Evolutionary conservation across 2,113 vertebrate species (phyloP), one percentile per base, ranked within the genome.

Genomic region (Blennius ocellaris): DNA sequence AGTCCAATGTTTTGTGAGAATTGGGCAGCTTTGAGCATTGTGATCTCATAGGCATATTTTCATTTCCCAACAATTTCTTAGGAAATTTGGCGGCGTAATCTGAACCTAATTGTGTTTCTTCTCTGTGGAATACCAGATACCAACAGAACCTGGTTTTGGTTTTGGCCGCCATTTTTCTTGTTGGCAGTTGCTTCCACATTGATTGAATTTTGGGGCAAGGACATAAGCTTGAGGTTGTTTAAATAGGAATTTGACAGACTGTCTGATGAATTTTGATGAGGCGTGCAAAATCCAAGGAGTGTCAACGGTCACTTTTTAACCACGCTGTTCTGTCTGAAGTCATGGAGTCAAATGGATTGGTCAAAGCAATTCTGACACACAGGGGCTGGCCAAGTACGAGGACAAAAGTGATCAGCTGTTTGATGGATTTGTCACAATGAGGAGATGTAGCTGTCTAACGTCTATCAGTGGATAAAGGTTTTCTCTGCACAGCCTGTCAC

Each of bases 61-160:
- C 65, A 59, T 75, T 66, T 65, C 76, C 21, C 41, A 58, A 58
- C 60, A 57, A 15, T 85, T 81, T 88, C 58, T 85, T 63, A 77
- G 78, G 73, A 81, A 83, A 90, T 92, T 89, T 83, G 80, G 78
- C 63, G 44, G 54, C 11, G 87, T 91, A 93, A 92, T 88, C 83
- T 61, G 86, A 92, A 80, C 86, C 86, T 76, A 70, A 91, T 90
- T 91, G 90, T 91, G 84, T 85, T 78, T 78, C 69, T 70, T 81
- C 61, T 80, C 73, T 74, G 67, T 78, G 88, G 75, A 80, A 84
- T 74, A 83, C 72, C 86, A 84, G 86, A 91, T 86, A 88, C 71
- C 63, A 69, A 78, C 11, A 1, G 82, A 79, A 78, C 88, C 91
- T 87, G 90, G 70, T 85, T 91, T 82, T 76, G 73, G 81, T 92